Conservation (phyloP, 2,888 invertebrate genomes). For the Epistrophe grossulariae region DNA sequence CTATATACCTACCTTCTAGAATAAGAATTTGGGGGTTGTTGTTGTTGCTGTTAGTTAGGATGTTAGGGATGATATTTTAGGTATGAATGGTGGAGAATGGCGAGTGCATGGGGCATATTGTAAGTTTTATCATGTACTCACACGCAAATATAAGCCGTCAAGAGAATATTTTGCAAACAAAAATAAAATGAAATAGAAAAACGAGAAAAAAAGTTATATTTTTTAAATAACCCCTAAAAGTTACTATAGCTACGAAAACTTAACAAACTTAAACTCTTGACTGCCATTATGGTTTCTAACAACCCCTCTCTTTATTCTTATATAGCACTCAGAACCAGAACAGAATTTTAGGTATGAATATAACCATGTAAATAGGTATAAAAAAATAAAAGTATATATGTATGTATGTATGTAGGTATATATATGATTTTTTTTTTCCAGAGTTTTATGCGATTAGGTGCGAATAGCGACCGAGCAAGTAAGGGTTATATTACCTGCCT, state of each 20-base stretch:
- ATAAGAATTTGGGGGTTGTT: slow-evolving; percentile 58
- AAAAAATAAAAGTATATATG: neutral
- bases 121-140: slow-evolving; percentile 63
- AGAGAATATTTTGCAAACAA: slow-evolving; percentile 27
- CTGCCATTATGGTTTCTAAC: slow-evolving; percentile 74
- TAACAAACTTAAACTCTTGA: slow-evolving; percentile 75
- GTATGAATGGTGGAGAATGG: slow-evolving; percentile 27
- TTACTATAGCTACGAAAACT: slow-evolving; percentile 75
- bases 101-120: slow-evolving; percentile 54
- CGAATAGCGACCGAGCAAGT: slow-evolving; percentile 49
- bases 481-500: slow-evolving; percentile 33
- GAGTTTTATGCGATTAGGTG: slow-evolving; percentile 72
- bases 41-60: slow-evolving; percentile 36
- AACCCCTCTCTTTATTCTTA: slow-evolving; percentile 45
- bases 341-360: neutral
- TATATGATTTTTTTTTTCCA: slow-evolving; percentile 38
- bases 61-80: slow-evolving; percentile 10
- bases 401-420: neutral
- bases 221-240: slow-evolving; percentile 54
- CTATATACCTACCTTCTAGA: slow-evolving; percentile 3
- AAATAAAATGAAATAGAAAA: slow-evolving; percentile 25
- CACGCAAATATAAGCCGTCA: slow-evolving; percentile 59
- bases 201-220: slow-evolving; percentile 29
- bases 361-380: slow-evolving; percentile 19
- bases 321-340: slow-evolving; percentile 11